These are phyloP conservation scores for Yponomeuta sedellus DNA, from an alignment of 2,888 invertebrate genomes.

Conservation along the genomic window DNA sequence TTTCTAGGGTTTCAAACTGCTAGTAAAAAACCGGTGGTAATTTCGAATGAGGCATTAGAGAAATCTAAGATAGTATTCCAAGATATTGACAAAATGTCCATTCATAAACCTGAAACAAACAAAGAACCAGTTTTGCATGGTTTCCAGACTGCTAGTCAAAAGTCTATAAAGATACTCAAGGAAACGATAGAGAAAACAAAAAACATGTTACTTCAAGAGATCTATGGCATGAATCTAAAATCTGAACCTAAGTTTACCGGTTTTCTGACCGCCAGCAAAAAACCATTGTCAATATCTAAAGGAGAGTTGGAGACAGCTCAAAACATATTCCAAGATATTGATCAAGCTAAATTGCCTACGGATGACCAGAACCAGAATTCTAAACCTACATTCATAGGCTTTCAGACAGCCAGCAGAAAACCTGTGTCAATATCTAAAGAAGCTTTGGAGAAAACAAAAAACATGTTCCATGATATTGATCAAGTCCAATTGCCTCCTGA, in stretches of 20 bases:
- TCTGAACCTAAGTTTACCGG: constrained; percentile 39
- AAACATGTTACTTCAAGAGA: too few relatives aligned
- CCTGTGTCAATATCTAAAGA: constrained; percentile 32
- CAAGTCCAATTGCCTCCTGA: not conserved
- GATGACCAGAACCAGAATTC: not conserved
- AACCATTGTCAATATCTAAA: constrained; percentile 42
- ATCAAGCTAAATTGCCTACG: not conserved
- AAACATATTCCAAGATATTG: constrained; percentile 36
- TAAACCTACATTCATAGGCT: constrained; percentile 15
- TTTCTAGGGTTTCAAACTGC: not conserved
- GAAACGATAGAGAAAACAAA: too few relatives aligned
- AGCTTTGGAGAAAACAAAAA: constrained; percentile 34
- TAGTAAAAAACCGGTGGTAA: too few relatives aligned
- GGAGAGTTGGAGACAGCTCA: constrained; percentile 37
- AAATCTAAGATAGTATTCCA: too few relatives aligned
- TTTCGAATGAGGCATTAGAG: too few relatives aligned
- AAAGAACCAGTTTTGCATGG: too few relatives aligned
- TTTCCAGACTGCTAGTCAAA: too few relatives aligned
- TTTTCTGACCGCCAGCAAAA: constrained; percentile 55
- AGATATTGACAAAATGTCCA: too few relatives aligned
- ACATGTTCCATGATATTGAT: constrained; percentile 34
- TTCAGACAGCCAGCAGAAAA: constrained; percentile 39
- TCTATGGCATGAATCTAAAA: not conserved
- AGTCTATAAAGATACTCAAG: too few relatives aligned
- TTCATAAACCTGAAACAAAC: too few relatives aligned